These are phyloP conservation scores for Aleiodes testaceus DNA, from an alignment of 2,888 invertebrate genomes.

Conservation along the genomic window DNA sequence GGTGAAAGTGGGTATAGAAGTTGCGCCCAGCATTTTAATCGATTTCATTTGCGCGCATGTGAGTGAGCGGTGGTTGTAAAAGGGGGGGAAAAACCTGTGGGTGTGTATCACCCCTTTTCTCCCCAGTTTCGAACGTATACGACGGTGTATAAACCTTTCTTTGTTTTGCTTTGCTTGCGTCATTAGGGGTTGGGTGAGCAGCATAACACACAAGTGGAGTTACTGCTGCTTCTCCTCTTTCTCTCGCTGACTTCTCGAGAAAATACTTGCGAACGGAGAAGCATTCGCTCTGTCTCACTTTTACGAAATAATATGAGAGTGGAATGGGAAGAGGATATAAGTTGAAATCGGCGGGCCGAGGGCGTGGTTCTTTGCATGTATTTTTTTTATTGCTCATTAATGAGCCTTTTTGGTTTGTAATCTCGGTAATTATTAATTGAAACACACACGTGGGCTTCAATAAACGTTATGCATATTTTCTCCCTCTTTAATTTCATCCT, in stretches of 20 bases:
- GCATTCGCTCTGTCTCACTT: slow-evolving; percentile 40
- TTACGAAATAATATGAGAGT: slow-evolving; percentile 18
- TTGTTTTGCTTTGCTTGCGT: slow-evolving; percentile 76
- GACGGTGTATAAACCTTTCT: slow-evolving; percentile 74
- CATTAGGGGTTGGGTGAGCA: slow-evolving; percentile 72
- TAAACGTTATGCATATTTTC: slow-evolving; percentile 55
- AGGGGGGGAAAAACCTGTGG: slow-evolving; percentile 42
- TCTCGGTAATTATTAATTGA: too few relatives aligned
- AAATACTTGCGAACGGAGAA: slow-evolving; percentile 46
- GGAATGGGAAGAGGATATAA: slow-evolving; percentile 41
- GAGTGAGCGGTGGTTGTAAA: slow-evolving; percentile 72
- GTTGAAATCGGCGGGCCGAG: slow-evolving; percentile 60
- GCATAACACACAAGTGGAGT: slow-evolving; percentile 36
- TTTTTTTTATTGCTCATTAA: slow-evolving; percentile 28
- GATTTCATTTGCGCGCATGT: slow-evolving; percentile 81
- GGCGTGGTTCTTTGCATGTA: slow-evolving; percentile 67
- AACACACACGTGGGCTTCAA: slow-evolving; percentile 52
- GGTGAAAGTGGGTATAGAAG: slow-evolving; percentile 74
- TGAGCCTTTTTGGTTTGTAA: too few relatives aligned
- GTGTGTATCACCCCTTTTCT: slow-evolving; percentile 27
- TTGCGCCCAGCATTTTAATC: slow-evolving; percentile 80
- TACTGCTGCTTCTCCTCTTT: slow-evolving; percentile 17
- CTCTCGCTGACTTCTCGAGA: slow-evolving; percentile 16
- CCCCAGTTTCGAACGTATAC: slow-evolving; percentile 55
- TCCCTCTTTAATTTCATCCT: slow-evolving; percentile 35